phyloP scores from a whole-genome alignment of 2,797 vertebrate species.

The Ceryle rudis region DNA sequence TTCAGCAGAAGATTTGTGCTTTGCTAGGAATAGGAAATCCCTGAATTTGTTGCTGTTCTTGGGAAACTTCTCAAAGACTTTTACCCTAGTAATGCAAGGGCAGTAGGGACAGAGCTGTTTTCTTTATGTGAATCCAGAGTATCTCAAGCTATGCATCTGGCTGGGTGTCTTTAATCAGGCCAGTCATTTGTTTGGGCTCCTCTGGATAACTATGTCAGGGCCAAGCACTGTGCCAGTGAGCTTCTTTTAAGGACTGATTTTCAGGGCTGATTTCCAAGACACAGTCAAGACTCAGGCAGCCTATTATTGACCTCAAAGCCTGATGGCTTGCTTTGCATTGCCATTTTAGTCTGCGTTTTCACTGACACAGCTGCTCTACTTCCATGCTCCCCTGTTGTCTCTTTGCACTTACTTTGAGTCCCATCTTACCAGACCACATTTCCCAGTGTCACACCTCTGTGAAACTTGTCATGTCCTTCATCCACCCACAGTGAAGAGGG shows the following conservation, averaged over 20 bases:
- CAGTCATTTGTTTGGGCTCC: not conserved
- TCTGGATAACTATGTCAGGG: not conserved
- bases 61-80: not conserved
- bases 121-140: not conserved
- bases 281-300: not conserved
- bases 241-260: constrained; percentile 34
- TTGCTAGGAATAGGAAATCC: not conserved
- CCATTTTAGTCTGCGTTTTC: not conserved
- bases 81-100: not conserved
- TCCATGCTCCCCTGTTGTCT: not conserved
- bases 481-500: not conserved
- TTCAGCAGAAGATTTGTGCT: not conserved
- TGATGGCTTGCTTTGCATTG: not conserved
- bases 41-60: not conserved
- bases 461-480: not conserved
- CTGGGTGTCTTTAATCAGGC: not conserved
- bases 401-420: not conserved
- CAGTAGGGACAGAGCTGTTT: not conserved
- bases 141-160: not conserved
- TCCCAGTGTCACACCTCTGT: not conserved
- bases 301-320: constrained; percentile 16
- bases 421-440: not conserved
- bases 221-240: not conserved
- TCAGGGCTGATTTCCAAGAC: not conserved
- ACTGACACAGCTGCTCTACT: not conserved